Evolutionary conservation across 2,797 vertebrate genomes (phyloP).

Genomic region (Eulemur albifrons): DNA sequence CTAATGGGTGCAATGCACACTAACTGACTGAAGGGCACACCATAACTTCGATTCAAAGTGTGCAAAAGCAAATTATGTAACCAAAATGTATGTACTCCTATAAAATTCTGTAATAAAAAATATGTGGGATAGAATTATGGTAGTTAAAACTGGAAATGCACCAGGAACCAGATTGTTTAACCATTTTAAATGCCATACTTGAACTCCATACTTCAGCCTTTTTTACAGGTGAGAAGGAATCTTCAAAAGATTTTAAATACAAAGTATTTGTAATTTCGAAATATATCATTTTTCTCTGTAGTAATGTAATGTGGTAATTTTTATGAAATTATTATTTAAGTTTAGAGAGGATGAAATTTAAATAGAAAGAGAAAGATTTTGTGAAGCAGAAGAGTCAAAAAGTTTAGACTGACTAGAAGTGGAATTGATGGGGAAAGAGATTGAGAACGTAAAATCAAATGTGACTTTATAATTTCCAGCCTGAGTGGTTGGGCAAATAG

Average conservation of each 20-base stretch:
- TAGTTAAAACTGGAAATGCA: background rate
- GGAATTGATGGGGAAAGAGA: background rate
- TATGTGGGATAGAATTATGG: background rate
- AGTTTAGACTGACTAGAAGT: background rate
- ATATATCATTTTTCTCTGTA: background rate
- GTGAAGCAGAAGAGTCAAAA: background rate
- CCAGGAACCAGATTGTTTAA: background rate
- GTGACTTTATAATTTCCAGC: background rate
- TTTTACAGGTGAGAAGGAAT: background rate
- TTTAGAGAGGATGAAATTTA: background rate
- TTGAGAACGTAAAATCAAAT: constrained; percentile 3
- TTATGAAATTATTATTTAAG: background rate
- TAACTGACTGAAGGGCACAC: too few relatives aligned
- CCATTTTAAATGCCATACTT: background rate
- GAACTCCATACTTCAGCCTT: background rate
- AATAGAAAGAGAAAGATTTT: background rate
- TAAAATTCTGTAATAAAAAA: background rate
- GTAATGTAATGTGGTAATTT: background rate
- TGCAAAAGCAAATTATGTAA: too few relatives aligned
- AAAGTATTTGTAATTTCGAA: background rate
- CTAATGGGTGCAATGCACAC: too few relatives aligned
- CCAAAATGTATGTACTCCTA: too few relatives aligned
- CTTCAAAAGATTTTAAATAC: background rate
- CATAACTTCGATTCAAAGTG: too few relatives aligned
- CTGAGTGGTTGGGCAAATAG: background rate